Base-by-base conservation (phyloP, 2,888 invertebrate genomes). In the Lasioglossum lativentre region DNA sequence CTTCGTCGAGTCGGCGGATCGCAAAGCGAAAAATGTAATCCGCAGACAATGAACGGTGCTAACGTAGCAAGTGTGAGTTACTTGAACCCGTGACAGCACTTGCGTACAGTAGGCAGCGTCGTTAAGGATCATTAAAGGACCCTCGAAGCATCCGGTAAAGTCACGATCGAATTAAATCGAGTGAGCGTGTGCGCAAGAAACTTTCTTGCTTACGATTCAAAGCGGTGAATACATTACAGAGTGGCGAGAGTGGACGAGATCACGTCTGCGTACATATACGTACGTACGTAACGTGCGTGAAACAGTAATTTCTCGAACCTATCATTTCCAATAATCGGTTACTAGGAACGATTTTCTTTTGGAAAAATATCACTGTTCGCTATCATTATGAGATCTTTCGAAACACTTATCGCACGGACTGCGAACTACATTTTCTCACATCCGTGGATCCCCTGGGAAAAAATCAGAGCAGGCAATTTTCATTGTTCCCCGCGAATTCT, bases 81-180 rank as follows among this genome's bases (percentile, higher is more conserved):
- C 85, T 86, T 68, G 80, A 77, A 71, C 81, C 47, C 70, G 79
- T 75, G 80, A 82, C 80, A 66, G 84, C 86, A 86, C 88, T 88
- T 75, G 76, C 56, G 70, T 86, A 80, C 82, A 68, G 85, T 78
- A 83, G 80, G 79, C 79, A 86, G 80, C 66, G 84, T 80, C 82
- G 89, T 89, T 85, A 86, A 82, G 70, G 80, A 82, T 85, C 82
- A 84, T 88, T 89, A 88, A 89, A 89, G 88, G 86, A 87, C 89
- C 82, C 88, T 88, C 76, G 86, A 89, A 80, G 84, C 88, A 88
- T 88, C 88, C 88, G 88, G 89, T 85, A 86, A 88, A 87, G 78
- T 76, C 78, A 87, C 78, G 84, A 88, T 87, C 80, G 85, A 89
- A 88, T 88, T 89, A 88, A 82, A 88, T 81, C 82, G 80, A 77